Evolutionary conservation across 1,140 invertebrate genomes (phyloP).

Genomic region (silkworm (Bombyx mori)): ASM3026992v2 NC_085120.1:12816501-12817000

Average conservation of each 20-base stretch:
- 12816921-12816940: slow-evolving; percentile 33
- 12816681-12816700: too few species aligned
- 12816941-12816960: slow-evolving; percentile 30
- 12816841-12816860: slow-evolving; percentile 33
- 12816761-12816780: slow-evolving; percentile 14
- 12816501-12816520: slow-evolving; percentile 8
- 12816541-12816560: neutral
- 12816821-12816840: slow-evolving; percentile 32
- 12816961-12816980: slow-evolving; percentile 48
- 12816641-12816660: too few species aligned
- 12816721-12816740: too few species aligned
- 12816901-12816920: slow-evolving; percentile 43
- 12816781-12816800: slow-evolving; percentile 22
- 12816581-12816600: too few species aligned
- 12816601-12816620: too few species aligned
- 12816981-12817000: slow-evolving; percentile 45
- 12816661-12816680: too few species aligned
- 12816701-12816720: too few species aligned
- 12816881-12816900: slow-evolving; percentile 56
- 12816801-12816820: slow-evolving; percentile 14
- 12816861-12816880: slow-evolving; percentile 38
- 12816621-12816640: too few species aligned
- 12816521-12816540: slow-evolving; percentile 13
- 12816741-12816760: too few species aligned
- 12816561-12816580: neutral